Conservation (phyloP, 2,888 invertebrate species). For the Clusia tigrina region DNA sequence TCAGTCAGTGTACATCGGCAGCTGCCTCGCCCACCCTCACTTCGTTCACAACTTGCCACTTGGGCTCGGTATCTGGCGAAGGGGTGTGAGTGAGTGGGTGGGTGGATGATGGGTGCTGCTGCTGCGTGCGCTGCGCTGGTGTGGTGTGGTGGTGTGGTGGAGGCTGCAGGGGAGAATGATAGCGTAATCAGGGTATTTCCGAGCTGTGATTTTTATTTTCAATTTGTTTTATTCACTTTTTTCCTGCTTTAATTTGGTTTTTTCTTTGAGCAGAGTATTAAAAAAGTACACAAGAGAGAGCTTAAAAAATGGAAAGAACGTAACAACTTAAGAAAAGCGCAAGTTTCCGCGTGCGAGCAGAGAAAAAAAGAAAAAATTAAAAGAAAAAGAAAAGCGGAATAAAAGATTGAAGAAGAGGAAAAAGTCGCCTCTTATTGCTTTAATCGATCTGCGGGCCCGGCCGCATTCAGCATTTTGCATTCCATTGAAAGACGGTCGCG, state of each 20-base stretch:
- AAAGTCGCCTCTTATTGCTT: constrained; percentile 13
- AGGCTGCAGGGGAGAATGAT: constrained; percentile 41
- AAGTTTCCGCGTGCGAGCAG: constrained; percentile 13
- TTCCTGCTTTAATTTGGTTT: constrained; percentile 20
- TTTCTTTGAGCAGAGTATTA: constrained; percentile 16
- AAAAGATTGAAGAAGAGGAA: not conserved
- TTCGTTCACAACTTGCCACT: not conserved
- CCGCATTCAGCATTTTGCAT: not conserved
- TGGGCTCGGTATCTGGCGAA: not conserved
- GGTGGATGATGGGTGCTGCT: not conserved
- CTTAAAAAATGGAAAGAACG: constrained; percentile 9
- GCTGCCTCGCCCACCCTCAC: not conserved
- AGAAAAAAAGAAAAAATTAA: not conserved
- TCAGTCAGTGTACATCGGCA: not conserved
- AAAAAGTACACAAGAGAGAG: constrained; percentile 16
- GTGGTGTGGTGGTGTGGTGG: not conserved
- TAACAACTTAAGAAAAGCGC: constrained; percentile 16
- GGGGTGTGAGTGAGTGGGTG: not conserved
- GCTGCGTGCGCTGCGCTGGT: not conserved
- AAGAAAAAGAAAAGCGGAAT: not conserved
- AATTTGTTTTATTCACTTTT: constrained; percentile 46
- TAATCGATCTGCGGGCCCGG: constrained; percentile 20
- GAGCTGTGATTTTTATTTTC: constrained; percentile 57
- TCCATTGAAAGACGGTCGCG: not conserved
- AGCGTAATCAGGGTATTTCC: constrained; percentile 59